Base-by-base conservation (phyloP, 2,797 vertebrate genomes). In the Ctenochaetus hawaiiensis region DNA sequence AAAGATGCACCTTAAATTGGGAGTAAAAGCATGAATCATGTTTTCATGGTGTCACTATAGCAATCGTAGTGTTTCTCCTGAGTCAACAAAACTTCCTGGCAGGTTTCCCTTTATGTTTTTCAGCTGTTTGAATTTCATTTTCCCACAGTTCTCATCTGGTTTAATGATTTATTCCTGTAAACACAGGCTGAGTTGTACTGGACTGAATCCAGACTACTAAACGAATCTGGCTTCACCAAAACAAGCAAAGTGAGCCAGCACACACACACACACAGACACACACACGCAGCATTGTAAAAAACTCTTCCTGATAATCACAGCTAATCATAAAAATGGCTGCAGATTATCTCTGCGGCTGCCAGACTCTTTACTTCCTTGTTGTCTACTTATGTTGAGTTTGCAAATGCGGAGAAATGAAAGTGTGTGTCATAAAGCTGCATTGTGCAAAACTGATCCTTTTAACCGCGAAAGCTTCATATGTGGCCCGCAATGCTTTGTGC, bases 201-300 rank as follows among this genome's bases (percentile, higher is more conserved):
- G 90, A 88, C 62, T 2, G 22, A 44, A 48, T 86, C 90, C 92
- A 94, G 84, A 63, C 81, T 49, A 81, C 83, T 72, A 70, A 57
- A 86, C 74, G 69, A 60, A 65, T 60, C 41, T 26, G 66, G 47
- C 72, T 69, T 72, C 47, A 75, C 65, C 49, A 61, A 44, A 78
- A 78, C 78, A 61, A 77, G 68, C 72, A 56, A 53, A n/a, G 62
- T 51, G 57, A 76, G 76, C 72, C 53, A 62, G 45, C 60, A 41
- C 39, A 8, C 68, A 10, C 57, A 26, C 47, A 37, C 61, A 49
- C 64, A 20, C 47, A 67, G 34, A 64, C 60, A 45, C 72, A 30
- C 41, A 47, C 58, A 41, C 45, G 0, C 34, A 72, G 53, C 52
- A n/a, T 48, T 67, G 64, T 30, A 22, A 5, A 76, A 60, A 26